Conservation (phyloP, 2,888 invertebrate genomes). For the Hedya salicella region DNA sequence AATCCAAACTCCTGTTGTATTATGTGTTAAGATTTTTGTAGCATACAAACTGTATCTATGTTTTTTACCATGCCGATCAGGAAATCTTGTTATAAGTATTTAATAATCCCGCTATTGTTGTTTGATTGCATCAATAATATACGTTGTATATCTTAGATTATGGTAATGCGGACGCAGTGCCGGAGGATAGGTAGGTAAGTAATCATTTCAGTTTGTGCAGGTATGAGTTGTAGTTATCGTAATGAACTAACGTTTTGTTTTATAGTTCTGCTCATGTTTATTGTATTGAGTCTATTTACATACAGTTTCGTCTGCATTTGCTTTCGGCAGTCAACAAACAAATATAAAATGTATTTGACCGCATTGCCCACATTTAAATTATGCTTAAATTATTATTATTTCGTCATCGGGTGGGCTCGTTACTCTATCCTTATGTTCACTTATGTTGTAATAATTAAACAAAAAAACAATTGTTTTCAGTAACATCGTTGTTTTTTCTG, state of each 20-base stretch:
- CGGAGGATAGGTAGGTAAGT: conserved; percentile 38
- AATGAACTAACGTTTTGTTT: conserved; percentile 24
- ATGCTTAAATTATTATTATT: too few species aligned
- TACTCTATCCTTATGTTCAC: too few species aligned
- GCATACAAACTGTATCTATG: background rate
- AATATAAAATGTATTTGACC: background rate
- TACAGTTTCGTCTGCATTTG: background rate
- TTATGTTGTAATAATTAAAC: too few species aligned
- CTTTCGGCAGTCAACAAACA: background rate
- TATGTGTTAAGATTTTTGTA: background rate
- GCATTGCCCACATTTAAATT: too few species aligned
- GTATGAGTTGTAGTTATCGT: conserved; percentile 32
- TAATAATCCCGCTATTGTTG: conserved; percentile 35
- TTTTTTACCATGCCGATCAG: conserved; percentile 16
- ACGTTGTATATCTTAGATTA: conserved; percentile 36
- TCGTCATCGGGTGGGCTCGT: too few species aligned
- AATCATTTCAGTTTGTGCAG: conserved; percentile 39
- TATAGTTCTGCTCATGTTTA: conserved; percentile 23
- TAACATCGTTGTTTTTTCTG: too few species aligned
- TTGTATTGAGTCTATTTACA: conserved; percentile 3
- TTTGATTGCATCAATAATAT: conserved; percentile 34
- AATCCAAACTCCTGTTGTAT: background rate
- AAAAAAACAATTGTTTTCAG: too few species aligned
- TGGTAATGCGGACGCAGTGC: conserved; percentile 41
- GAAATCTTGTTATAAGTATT: conserved; percentile 29